Conservation (phyloP, 1,140 invertebrate species). For the Lasioglossum albipes region DNA sequence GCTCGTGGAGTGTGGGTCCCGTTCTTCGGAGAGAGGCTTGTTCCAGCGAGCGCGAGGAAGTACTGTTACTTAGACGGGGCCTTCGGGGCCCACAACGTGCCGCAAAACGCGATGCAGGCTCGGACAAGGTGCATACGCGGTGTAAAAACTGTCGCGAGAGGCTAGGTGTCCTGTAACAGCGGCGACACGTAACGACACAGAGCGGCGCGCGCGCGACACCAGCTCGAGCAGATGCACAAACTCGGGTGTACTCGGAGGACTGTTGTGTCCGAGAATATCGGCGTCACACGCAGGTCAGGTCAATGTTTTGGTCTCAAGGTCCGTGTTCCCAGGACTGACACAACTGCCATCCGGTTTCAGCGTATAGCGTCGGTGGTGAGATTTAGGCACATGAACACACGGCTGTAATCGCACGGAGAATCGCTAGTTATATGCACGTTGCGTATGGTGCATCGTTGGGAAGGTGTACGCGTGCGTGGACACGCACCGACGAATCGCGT, state of each 20-base stretch:
- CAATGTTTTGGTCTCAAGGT: background rate
- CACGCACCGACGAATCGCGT: conserved; percentile 38
- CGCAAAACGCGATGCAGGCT: conserved; percentile 46
- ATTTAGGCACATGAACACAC: background rate
- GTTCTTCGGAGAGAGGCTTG: conserved; percentile 68
- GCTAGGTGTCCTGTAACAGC: background rate
- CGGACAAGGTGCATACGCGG: conserved; percentile 34
- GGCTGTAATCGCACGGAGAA: background rate
- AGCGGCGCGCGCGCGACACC: too few relatives aligned
- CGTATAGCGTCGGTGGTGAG: background rate
- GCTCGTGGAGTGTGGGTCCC: conserved; percentile 62
- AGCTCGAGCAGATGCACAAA: too few relatives aligned
- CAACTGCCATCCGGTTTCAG: too few relatives aligned
- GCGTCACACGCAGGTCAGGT: background rate
- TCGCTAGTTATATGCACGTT: conserved; percentile 12
- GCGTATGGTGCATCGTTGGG: background rate
- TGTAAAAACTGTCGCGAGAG: too few relatives aligned
- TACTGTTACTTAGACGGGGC: conserved; percentile 70
- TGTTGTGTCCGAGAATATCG: too few relatives aligned
- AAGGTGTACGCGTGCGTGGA: conserved; percentile 46
- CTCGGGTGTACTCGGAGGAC: too few relatives aligned
- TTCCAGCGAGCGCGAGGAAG: conserved; percentile 64
- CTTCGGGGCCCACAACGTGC: conserved; percentile 51
- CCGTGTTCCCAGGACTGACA: too few relatives aligned
- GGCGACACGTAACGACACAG: background rate